A percentile compares a stretch with the other conserved stretches of the same genome.
These are phyloP conservation scores for Psittacus erithacus DNA, from an alignment of 2,113 vertebrate genomes.

Conservation along the genomic window DNA sequence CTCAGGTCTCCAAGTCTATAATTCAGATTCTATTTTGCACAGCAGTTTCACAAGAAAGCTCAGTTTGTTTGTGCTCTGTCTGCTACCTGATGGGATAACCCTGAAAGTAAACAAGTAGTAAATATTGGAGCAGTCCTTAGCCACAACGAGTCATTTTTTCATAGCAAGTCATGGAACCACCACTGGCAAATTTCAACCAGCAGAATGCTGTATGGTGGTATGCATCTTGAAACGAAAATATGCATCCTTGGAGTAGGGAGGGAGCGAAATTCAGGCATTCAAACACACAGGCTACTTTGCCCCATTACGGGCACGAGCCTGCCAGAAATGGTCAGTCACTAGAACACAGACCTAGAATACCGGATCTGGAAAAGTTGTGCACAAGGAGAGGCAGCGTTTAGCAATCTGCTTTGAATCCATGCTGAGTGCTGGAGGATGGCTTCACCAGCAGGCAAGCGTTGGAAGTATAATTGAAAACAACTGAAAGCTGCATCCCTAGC, in stretches of 20 bases:
- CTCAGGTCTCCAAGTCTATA: not conserved
- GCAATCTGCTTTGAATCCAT: not conserved
- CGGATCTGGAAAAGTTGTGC: not conserved
- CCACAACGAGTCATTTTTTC: not conserved
- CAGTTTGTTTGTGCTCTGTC: conserved; percentile 9
- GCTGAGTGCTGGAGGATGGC: not conserved
- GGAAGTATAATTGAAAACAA: not conserved
- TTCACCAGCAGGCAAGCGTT: not conserved
- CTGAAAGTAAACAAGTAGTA: conserved; percentile 29
- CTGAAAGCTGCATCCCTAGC: not conserved
- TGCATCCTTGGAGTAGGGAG: not conserved
- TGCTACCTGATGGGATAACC: not conserved
- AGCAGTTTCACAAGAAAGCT: not conserved
- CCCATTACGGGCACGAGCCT: not conserved
- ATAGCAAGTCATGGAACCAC: not conserved
- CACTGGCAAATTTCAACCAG: not conserved
- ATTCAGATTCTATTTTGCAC: conserved; percentile 10
- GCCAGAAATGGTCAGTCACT: not conserved
- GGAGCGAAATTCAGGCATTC: not conserved
- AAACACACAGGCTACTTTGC: not conserved
- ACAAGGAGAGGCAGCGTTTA: not conserved
- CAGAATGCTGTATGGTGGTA: not conserved
- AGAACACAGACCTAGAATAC: not conserved
- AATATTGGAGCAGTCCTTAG: not conserved
- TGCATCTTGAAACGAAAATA: not conserved